Evolutionary conservation across 1,140 invertebrate species (phyloP).

Genomic region (Zaprionus capensis): DNA sequence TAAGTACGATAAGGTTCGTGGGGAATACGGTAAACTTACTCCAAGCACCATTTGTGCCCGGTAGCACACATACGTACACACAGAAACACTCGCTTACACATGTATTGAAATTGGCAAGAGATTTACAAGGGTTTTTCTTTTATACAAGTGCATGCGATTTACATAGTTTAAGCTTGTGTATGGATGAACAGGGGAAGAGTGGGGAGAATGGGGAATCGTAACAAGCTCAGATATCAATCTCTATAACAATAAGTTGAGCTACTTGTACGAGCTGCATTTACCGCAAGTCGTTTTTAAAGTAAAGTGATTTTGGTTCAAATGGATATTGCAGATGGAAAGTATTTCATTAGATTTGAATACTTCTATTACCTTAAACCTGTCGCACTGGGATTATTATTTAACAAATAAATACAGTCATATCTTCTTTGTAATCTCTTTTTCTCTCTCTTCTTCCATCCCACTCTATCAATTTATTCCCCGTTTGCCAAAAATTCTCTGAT

Average conservation of each 20-base stretch:
- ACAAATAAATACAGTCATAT: too few species aligned
- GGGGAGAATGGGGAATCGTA: neutral
- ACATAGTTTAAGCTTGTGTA: slow-evolving; percentile 22
- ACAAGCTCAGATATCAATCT: slow-evolving; percentile 18
- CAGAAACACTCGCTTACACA: neutral
- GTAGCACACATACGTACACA: neutral
- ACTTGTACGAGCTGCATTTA: neutral
- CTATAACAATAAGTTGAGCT: slow-evolving; percentile 11
- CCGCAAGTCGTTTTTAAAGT: neutral
- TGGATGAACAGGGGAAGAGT: too few species aligned
- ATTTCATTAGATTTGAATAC: too few species aligned
- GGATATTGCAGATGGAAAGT: too few species aligned
- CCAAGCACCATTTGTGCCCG: slow-evolving; percentile 7
- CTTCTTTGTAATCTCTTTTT: neutral
- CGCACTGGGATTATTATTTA: too few species aligned
- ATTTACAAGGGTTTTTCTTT: slow-evolving; percentile 11
- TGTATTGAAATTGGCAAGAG: slow-evolving; percentile 17
- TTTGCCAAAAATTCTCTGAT: slow-evolving; percentile 8
- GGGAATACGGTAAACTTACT: slow-evolving; percentile 9
- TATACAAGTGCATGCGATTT: slow-evolving; percentile 24
- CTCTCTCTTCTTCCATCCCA: neutral
- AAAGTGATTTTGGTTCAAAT: neutral
- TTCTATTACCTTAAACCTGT: too few species aligned
- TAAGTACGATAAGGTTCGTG: slow-evolving; percentile 1
- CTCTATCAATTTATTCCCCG: neutral